Evolutionary conservation across 1,140 invertebrate species (phyloP).

Genomic region (Papilio polyxenes): DNA sequence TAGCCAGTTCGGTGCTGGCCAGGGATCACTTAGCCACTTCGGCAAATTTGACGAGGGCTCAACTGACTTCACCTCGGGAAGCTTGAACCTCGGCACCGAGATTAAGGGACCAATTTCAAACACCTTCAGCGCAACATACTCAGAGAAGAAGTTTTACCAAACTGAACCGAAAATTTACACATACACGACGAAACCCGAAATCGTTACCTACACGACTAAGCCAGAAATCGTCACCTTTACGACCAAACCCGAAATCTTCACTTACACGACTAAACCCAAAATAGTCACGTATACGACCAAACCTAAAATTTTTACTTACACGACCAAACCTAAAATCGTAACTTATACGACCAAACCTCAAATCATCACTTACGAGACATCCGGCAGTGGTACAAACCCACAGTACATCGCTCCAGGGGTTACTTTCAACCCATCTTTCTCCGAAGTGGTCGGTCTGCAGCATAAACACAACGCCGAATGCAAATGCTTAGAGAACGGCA

Average conservation of each 20-base stretch:
- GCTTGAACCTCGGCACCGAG: slow-evolving; percentile 49
- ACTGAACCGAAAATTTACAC: slow-evolving; percentile 62
- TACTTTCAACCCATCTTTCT: slow-evolving; percentile 65
- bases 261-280: slow-evolving; percentile 70
- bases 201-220: slow-evolving; percentile 65
- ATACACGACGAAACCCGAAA: slow-evolving; percentile 67
- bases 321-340: slow-evolving; percentile 58
- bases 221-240: slow-evolving; percentile 64
- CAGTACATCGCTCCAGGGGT: slow-evolving; percentile 67
- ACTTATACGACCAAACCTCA: slow-evolving; percentile 65
- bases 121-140: slow-evolving; percentile 60
- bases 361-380: slow-evolving; percentile 67
- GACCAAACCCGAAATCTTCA: slow-evolving; percentile 63
- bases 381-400: slow-evolving; percentile 66
- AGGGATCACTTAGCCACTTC: slow-evolving; percentile 35
- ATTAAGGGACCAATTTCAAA: slow-evolving; percentile 61
- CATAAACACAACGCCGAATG: slow-evolving; percentile 63
- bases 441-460: slow-evolving; percentile 55
- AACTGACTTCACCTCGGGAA: slow-evolving; percentile 36
- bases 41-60: slow-evolving; percentile 45
- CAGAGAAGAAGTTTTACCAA: slow-evolving; percentile 70
- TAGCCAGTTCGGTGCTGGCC: slow-evolving; percentile 34
- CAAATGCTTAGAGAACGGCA: slow-evolving; percentile 67
- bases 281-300: slow-evolving; percentile 66
- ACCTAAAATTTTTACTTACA: slow-evolving; percentile 59